These are phyloP conservation scores for Onychostoma macrolepis DNA, from an alignment of 2,113 vertebrate species.

Conservation along the genomic window DNA sequence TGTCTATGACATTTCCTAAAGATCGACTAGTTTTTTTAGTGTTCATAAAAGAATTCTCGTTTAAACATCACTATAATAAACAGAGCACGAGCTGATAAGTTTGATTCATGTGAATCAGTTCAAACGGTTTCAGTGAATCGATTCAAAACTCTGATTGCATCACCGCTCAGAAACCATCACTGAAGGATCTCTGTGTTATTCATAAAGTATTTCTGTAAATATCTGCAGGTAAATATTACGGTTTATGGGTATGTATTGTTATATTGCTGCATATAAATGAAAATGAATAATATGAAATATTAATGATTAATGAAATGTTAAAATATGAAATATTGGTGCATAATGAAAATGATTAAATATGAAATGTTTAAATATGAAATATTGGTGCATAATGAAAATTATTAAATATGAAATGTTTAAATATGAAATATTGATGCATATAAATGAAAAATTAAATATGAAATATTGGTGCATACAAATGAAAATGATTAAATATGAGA, in stretches of 20 bases:
- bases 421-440: neutral
- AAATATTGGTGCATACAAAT: neutral
- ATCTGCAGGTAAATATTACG: neutral
- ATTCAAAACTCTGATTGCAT: neutral
- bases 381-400: neutral
- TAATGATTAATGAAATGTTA: neutral
- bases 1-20: too few species aligned
- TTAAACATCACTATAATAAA: neutral
- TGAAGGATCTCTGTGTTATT: too few species aligned
- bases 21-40: too few species aligned
- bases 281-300: neutral
- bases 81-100: neutral
- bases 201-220: neutral
- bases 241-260: neutral
- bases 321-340: neutral
- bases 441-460: neutral
- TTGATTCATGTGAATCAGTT: neutral
- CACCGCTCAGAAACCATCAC: too few species aligned
- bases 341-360: neutral
- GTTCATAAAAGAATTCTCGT: too few species aligned
- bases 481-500: neutral
- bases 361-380: neutral
- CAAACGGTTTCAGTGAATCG: neutral
- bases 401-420: neutral
- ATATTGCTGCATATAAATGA: neutral